A percentile compares a stretch with the other conserved stretches of the same genome.
phyloP scores from a whole-genome alignment of 2,113 vertebrate genomes.

The Diadophis punctatus region DNA sequence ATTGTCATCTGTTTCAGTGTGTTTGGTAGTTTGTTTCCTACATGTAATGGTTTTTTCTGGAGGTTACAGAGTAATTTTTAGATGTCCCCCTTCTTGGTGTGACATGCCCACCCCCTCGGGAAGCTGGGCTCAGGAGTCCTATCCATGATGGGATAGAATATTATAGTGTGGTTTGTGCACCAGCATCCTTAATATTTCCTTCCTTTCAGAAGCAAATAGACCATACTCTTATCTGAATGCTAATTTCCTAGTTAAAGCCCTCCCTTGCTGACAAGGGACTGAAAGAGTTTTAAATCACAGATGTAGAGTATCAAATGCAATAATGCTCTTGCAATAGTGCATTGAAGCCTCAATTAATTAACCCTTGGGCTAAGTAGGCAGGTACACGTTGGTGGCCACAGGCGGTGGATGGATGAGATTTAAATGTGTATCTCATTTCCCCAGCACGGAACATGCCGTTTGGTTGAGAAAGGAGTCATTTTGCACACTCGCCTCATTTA shows the following conservation, averaged over 20 bases:
- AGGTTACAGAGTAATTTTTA: constrained; percentile 49
- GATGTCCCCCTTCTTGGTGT: constrained; percentile 34
- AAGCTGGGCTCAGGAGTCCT: constrained; percentile 60
- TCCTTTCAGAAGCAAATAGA: constrained; percentile 86
- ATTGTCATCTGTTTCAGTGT: constrained; percentile 17
- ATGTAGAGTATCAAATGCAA: constrained; percentile 92
- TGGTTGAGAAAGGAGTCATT: constrained; percentile 90
- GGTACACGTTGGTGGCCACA: constrained; percentile 85
- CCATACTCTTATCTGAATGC: constrained; percentile 95
- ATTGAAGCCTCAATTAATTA: constrained; percentile 94
- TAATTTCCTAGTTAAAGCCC: constrained; percentile 97
- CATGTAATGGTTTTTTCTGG: constrained; percentile 21
- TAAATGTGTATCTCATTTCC: constrained; percentile 99
- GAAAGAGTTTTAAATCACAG: constrained; percentile 92
- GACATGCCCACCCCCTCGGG: constrained; percentile 42
- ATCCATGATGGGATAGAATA: constrained; percentile 76
- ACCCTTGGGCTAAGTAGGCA: constrained; percentile 86
- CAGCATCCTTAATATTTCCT: constrained; percentile 84
- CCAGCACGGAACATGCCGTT: constrained; percentile 83
- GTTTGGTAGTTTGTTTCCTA: constrained; percentile 6
- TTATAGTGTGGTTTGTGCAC: constrained; percentile 78
- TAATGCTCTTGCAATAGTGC: constrained; percentile 84
- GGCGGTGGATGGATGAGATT: constrained; percentile 89
- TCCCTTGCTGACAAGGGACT: constrained; percentile 83
- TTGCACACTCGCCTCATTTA: constrained; percentile 90